Evolutionary conservation across 2,888 invertebrate genomes (phyloP), one percentile per base, ranked within the genome.

Genomic region (Torymus texanus): DNA sequence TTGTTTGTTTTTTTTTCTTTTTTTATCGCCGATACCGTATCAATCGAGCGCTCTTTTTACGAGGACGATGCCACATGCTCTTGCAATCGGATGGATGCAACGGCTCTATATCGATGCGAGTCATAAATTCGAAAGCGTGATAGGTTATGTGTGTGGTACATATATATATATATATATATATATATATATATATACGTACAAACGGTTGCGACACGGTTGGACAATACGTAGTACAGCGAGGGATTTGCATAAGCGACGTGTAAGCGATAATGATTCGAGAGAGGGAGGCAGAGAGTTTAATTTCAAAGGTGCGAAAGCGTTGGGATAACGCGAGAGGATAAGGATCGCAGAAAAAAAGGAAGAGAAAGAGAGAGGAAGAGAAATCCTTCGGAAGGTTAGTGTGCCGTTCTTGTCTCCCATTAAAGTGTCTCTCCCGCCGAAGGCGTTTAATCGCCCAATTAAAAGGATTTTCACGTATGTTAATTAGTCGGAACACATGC

Each of bases 401-500:
- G 70, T 51, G 78, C 78, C 84, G 71, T 2, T 21, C 21, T 21
- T 82, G 78, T 75, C 82, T 82, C 82, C 85, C 84, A 85, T 85
- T 85, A 85, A 82, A 83, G 83, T 85, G 84, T 83, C 84, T 84
- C 71, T 8, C 41, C 41, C 5, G 41, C 41, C 56, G 83, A 81
- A 81, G 83, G 83, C 85, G 84, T 87, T 86, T 86, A 87, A 86
- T 86, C 85, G 84, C 84, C 85, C 85, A 85, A 87, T 88, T 86
- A 87, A 86, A 85, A 84, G 85, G 85, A 86, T 86, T 87, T 87
- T 86, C 86, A 85, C 86, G 86, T 87, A 86, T 88, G 87, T 87
- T 87, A 88, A 88, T 88, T 87, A 88, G 87, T 87, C 84, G 84
- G 85, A 87, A 87, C 86, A 87, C 86, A 84, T 86, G 87, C 86